These are phyloP conservation scores for Strigamia crassipes DNA, from an alignment of 2,888 invertebrate species.

Conservation along the genomic window DNA sequence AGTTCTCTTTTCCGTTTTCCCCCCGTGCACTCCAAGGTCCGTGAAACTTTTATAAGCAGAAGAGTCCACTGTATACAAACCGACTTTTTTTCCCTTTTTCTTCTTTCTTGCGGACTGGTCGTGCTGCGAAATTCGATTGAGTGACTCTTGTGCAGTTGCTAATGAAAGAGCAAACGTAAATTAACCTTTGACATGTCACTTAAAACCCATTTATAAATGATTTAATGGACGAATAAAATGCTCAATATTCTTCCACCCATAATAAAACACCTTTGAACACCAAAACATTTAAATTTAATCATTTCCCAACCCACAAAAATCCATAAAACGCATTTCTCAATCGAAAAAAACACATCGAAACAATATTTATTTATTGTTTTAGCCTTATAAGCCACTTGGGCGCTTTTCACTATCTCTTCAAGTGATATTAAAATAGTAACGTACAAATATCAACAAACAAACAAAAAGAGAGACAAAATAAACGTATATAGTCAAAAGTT, in stretches of 20 bases:
- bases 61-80: neutral
- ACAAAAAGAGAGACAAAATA: neutral
- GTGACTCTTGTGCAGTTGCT: constrained; percentile 4
- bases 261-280: too few relatives aligned
- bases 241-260: too few relatives aligned
- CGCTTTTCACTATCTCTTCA: too few relatives aligned
- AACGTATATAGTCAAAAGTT: neutral
- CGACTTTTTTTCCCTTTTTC: neutral
- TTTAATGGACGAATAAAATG: neutral
- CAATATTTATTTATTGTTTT: too few relatives aligned
- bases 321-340: too few relatives aligned
- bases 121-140: neutral
- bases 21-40: neutral
- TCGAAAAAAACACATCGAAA: too few relatives aligned
- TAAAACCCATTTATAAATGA: neutral
- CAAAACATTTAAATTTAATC: too few relatives aligned
- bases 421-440: neutral
- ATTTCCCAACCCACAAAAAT: too few relatives aligned
- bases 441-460: neutral
- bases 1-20: neutral
- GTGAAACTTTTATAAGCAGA: constrained; percentile 10
- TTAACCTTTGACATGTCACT: constrained; percentile 1
- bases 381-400: too few relatives aligned
- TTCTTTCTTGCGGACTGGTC: neutral
- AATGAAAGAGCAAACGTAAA: constrained; percentile 10